Evolutionary conservation across 23 tunicate genomes (phyloP), one percentile per base, ranked within the genome.

Genomic region (Phallusia fumigata): DNA sequence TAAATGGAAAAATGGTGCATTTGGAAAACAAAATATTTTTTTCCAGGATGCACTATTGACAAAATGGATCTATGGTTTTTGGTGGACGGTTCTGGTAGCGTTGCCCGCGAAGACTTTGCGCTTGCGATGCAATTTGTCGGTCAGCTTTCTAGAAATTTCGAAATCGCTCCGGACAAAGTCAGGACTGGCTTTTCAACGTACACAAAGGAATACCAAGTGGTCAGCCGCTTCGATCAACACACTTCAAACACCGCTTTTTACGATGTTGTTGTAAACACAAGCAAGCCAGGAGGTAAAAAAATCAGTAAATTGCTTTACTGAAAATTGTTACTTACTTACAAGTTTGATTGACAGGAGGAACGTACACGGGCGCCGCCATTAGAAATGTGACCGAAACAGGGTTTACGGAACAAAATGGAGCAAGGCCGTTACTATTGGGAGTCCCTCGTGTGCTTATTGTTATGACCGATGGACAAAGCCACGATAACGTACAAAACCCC

Each of bases 31-130:
- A 51, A 18, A 51, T 18, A 51, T 51, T 51, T 51, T 15, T 30
- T 18, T 32, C 3, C 82, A 84, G 88, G 53, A 1, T 84, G 88
- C 33, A 77, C 52, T 0, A 65, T 77, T 6, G 49, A 77, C 53
- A 84, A 36, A 33, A 31, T 84, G 82, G 88, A 84, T 77, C 81
- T 84, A 1, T 84, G 82, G 82, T 84, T 84, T 64, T 35, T 84
- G 35, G 30, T 84, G 26, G 88, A 84, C 52, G 88, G 88, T 11
- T 84, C 88, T 13, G 82, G 88, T 24, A 84, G 88, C 64, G 52
- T 84, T 0, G 52, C 31, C 11, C 0, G 2, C 19, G n/a, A 16
- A 0, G 52, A 84, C 53, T 84, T 76, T 33, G 33, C 31, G 1
- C 47, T 18, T 10, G 76, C 65, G 11, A 33, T 84, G 53, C 26